Percentiles rank a stretch among this genome's conserved stretches.
These are phyloP conservation scores for Bradypodion pumilum DNA, from an alignment of 2,797 vertebrate genomes.

Conservation along the genomic window DNA sequence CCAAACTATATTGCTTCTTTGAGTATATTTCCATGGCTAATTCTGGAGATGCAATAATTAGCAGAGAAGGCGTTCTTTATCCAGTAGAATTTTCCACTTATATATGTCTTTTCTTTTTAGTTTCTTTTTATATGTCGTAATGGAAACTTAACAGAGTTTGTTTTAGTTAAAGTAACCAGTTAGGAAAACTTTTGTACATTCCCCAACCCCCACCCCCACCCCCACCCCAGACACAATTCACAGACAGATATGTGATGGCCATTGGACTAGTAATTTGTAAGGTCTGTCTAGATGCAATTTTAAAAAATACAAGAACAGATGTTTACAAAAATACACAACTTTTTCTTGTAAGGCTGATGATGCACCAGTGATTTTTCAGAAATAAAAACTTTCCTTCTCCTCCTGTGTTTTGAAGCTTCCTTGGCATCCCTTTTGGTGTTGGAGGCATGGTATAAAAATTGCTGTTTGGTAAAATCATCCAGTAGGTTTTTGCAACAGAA, in stretches of 20 bases:
- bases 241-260: neutral
- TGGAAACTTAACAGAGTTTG: conserved; percentile 51
- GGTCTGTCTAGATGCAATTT: neutral
- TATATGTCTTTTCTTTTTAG: conserved; percentile 60
- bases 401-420: no score
- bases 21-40: neutral
- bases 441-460: no score
- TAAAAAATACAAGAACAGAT: neutral
- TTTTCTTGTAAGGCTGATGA: no score
- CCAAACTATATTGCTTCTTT: neutral
- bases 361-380: no score
- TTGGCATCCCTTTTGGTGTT: no score
- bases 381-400: no score
- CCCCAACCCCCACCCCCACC: no score
- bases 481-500: no score
- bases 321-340: neutral
- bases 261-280: neutral
- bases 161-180: no score
- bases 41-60: conserved; percentile 15
- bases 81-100: conserved; percentile 56
- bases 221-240: neutral
- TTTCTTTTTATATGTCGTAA: conserved; percentile 31
- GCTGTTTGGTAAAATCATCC: no score
- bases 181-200: neutral
- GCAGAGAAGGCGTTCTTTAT: conserved; percentile 41